Evolutionary conservation across 2,888 invertebrate species (phyloP).

Genomic region (Drosophila peninsularis): DNA sequence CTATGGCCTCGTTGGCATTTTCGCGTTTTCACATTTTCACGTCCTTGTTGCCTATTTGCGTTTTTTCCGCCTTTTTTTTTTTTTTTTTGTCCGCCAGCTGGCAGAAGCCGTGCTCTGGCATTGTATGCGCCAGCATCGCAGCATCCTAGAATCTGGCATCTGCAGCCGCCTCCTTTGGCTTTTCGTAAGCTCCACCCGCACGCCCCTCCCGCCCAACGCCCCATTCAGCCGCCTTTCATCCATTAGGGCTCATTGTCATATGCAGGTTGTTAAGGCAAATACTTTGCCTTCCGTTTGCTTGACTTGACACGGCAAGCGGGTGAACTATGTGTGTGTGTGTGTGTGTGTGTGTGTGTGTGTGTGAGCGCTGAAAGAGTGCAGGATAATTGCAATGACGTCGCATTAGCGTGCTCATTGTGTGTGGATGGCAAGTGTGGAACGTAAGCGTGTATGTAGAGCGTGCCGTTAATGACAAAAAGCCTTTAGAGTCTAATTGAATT

Average conservation of each 20-base stretch:
- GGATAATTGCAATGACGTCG: constrained; percentile 14
- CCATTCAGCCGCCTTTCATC: constrained; percentile 14
- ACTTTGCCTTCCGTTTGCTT: constrained; percentile 22
- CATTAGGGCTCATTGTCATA: constrained; percentile 48
- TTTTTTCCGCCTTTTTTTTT: constrained; percentile 6
- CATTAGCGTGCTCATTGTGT: constrained; percentile 10
- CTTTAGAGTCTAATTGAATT: neutral
- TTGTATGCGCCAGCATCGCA: constrained; percentile 14
- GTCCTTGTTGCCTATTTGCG: constrained; percentile 67
- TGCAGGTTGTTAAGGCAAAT: constrained; percentile 43
- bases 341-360: constrained; percentile 2
- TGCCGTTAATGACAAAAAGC: neutral
- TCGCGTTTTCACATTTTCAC: constrained; percentile 13
- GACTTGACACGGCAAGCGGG: constrained; percentile 12
- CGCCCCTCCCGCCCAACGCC: neutral
- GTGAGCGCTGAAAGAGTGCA: neutral
- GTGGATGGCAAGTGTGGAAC: constrained; percentile 11
- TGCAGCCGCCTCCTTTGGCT: constrained; percentile 2
- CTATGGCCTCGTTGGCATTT: constrained; percentile 25
- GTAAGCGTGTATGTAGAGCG: constrained; percentile 1
- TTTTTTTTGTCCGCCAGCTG: neutral
- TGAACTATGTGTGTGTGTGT: neutral
- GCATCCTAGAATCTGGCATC: constrained; percentile 20
- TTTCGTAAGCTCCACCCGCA: neutral
- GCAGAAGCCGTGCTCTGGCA: constrained; percentile 30